Evolutionary conservation across 2,797 vertebrate genomes (phyloP), one percentile per base, ranked within the genome.

Genomic region (Macropodus opercularis): DNA sequence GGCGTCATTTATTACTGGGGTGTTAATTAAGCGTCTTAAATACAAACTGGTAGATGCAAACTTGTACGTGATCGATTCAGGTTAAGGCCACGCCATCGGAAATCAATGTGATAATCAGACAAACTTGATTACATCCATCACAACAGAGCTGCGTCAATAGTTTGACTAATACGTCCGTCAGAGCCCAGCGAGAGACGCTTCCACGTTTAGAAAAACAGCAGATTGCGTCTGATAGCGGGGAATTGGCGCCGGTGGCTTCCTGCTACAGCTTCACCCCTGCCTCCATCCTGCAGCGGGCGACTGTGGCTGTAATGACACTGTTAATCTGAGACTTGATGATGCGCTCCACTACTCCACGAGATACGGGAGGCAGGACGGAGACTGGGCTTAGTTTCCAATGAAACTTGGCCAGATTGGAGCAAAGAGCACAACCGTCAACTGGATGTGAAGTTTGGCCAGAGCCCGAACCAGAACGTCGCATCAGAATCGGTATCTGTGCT

Each of bases 51-150:
- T 60, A 49, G 42, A 79, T 66, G 58, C 48, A 11, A 9, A 17
- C 49, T 60, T 43, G 50, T 43, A 40, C 48, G 40, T 18, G 55
- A 79, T 77, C 14, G 59, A 82, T 69, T 70, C 34, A 56, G 54
- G 49, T 67, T 72, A 69, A 67, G 72, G 56, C 46, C 54, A 65
- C 11, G n/a, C 3, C 36, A 22, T 11, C 34, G 31, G 63, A 65
- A 73, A 81, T 73, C 60, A 8, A 75, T 80, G 32, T 12, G 32
- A 52, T 58, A 36, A 74, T 77, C 62, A 39, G 15, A 27, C 47
- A 61, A 63, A 71, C 41, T 32, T 50, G 12, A 53, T 63, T 21
- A 23, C 8, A 52, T 49, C 54, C 17, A 26, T 69, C 26, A 65
- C 2, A 12, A 27, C 35, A 9, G 24, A 58, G 26, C 8, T 4